A percentile compares a stretch with the other conserved stretches of the same genome.
Conservation (phyloP, 1,140 invertebrate species). For the Planococcus citri region DNA sequence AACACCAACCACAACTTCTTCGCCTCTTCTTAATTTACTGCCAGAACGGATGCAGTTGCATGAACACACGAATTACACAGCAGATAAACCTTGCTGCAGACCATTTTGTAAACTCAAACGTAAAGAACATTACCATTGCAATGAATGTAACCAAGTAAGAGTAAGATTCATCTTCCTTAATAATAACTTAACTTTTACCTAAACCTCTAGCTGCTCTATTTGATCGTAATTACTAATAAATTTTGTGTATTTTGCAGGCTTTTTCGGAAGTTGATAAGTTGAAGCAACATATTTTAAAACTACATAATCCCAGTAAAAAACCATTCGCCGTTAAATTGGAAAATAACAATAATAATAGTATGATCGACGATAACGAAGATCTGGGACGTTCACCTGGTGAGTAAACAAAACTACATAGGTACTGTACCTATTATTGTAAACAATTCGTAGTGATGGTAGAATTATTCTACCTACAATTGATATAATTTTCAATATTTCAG, state of each 20-base stretch:
- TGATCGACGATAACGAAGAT: constrained; percentile 23
- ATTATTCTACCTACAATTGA: no score
- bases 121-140: constrained; percentile 73
- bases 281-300: constrained; percentile 53
- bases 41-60: constrained; percentile 35
- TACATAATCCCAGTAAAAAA: constrained; percentile 46
- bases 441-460: no score
- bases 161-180: no score
- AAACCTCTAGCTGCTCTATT: no score
- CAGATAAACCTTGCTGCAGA: constrained; percentile 57
- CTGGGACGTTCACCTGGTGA: constrained; percentile 24
- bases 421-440: constrained; percentile 5
- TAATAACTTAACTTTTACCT: no score
- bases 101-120: constrained; percentile 78
- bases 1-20: neutral
- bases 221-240: neutral
- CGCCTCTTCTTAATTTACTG: constrained; percentile 32
- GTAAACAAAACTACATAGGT: neutral
- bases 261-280: constrained; percentile 55
- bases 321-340: constrained; percentile 35
- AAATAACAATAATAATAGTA: constrained; percentile 33
- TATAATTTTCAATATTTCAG: neutral
- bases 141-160: constrained; percentile 65
- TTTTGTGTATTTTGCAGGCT: constrained; percentile 35
- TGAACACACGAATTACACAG: constrained; percentile 38